Evolutionary conservation across 2,797 vertebrate species (phyloP).

Genomic region (Aselliscus stoliczkanus): DNA sequence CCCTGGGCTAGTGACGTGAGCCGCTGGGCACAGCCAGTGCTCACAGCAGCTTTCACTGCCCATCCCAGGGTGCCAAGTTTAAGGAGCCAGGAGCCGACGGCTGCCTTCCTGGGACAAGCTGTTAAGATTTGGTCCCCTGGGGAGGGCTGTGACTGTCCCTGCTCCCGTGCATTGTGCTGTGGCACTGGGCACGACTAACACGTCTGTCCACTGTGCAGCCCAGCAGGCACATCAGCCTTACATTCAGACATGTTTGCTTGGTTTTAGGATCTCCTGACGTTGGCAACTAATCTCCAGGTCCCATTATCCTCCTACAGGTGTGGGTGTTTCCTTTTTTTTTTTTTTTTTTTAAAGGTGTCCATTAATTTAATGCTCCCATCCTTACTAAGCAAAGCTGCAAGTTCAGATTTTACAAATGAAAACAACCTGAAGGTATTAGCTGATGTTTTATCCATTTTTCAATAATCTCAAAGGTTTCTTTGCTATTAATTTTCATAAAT

Average conservation of each 20-base stretch:
- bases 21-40: background rate
- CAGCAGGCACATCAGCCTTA: background rate
- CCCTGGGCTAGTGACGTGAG: background rate
- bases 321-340: background rate
- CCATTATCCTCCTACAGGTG: background rate
- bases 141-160: fast-evolving
- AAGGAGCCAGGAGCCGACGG: fast-evolving
- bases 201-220: fast-evolving
- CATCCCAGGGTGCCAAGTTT: fast-evolving
- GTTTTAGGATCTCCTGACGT: background rate
- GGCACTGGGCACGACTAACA: fast-evolving
- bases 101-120: background rate
- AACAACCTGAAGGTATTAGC: background rate
- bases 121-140: background rate
- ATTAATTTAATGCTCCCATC: background rate
- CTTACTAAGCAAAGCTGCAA: background rate
- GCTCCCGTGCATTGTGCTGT: fast-evolving
- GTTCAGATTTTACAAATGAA: background rate
- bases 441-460: background rate
- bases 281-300: background rate
- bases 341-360: background rate
- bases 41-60: background rate
- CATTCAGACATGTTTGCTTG: fast-evolving
- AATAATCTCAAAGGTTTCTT: background rate
- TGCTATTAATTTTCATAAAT: background rate